Evolutionary conservation across 2,797 vertebrate genomes (phyloP).

Genomic region (Rousettus madagascariensis): DNA sequence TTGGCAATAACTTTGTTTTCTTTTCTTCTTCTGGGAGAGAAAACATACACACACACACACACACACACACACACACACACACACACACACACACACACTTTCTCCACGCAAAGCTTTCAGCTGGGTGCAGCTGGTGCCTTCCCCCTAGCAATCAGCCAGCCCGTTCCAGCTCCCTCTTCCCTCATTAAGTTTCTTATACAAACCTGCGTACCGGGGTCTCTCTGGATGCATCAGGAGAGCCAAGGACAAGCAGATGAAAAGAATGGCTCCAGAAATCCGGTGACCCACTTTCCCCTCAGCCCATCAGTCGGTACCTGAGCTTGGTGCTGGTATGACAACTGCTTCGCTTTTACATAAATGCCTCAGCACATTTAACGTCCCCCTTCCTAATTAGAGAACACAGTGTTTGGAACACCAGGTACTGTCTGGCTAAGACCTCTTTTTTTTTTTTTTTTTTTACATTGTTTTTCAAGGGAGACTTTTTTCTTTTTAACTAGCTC

Average conservation of each 20-base stretch:
- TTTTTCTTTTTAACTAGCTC: background rate
- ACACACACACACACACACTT: too few relatives aligned
- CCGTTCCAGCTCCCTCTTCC: background rate
- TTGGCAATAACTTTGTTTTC: background rate
- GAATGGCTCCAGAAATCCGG: background rate
- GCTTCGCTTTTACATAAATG: constrained; percentile 5
- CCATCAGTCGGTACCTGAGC: background rate
- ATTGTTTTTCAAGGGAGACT: constrained; percentile 26
- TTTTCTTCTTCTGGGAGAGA: background rate
- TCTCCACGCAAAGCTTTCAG: background rate
- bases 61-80: background rate
- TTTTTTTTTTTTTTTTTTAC: background rate
- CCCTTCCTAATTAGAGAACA: constrained; percentile 15
- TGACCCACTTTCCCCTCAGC: background rate
- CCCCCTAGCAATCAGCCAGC: background rate
- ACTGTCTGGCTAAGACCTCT: constrained; percentile 34
- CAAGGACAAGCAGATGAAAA: background rate
- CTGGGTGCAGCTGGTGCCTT: background rate
- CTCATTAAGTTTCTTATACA: background rate
- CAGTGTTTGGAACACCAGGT: constrained; percentile 27
- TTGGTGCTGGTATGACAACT: background rate
- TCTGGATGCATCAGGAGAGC: background rate
- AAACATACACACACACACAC: background rate
- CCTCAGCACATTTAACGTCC: constrained; percentile 2
- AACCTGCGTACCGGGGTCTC: background rate